Evolutionary conservation across 2,888 invertebrate species (phyloP), one percentile per base, ranked within the genome.

Genomic region (Epinotia demarniana): DNA sequence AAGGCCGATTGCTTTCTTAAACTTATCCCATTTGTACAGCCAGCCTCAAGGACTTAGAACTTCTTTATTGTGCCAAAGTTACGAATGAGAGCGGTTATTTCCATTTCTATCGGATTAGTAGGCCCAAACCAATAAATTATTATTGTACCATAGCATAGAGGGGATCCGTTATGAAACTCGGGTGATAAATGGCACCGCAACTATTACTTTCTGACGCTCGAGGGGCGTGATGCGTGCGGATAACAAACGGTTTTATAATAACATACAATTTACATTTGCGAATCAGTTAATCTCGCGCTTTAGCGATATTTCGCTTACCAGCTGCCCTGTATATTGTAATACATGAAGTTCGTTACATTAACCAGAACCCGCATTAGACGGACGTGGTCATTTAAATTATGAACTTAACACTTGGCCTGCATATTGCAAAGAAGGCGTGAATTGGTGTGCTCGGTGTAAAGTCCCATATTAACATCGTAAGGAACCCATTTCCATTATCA

Each of bases 1-100:
- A 92, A 92, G 91, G 90, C 89, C 91, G 91, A 92, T 93, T 92
- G 93, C 93, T 92, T 92, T 91, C 92, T 90, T 90, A 92, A 93
- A 93, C 89, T 93, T 92, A 90, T 90, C 92, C 92, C 92, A 93
- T 93, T 93, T 92, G 90, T 90, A 91, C 89, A 85, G 87, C 83
- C 86, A 82, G 87, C 86, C 86, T 86, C 84, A 84, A 90, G 86
- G 86, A 89, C 92, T 91, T 86, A 86, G 87, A 92, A 92, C 90
- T 92, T 90, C 90, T 92, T 92, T 91, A 92, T 90, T 90, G 91
- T 91, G 89, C 86, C 87, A 81, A 91, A 92, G 88, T 91, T 91
- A 85, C 87, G 87, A 89, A 89, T 87, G 87, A 88, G 88, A 88
- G 84, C 81, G 84, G 86, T 86, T 85, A 91, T 92, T 92, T 89